Base-by-base conservation (phyloP, 2,888 invertebrate species). In the Drosophila gaucha region DNA sequence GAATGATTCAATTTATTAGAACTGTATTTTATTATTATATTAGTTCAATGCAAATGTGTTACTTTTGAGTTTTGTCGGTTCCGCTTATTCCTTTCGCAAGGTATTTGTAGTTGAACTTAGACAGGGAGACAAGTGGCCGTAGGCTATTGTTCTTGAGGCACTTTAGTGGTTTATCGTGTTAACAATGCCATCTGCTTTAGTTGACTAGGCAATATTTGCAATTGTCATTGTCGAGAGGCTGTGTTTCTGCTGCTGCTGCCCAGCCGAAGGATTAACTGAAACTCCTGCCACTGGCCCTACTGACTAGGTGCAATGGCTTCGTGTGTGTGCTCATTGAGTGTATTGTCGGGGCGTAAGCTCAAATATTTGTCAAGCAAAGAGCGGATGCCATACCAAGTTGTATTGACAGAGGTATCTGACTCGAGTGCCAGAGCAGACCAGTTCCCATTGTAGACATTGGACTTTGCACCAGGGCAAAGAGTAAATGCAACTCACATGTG, bases 291-390 rank as follows among this genome's bases (percentile, higher is more conserved):
- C 22, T 3, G 2, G 22, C 22, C 2, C 22, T 22, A n/a, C n/a
- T 22, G 22, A 22, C 3, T 22, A 5, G 14, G 20, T 44, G 44
- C 18, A 8, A 3, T 18, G 8, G 16, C 4, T 12, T 2, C 18
- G 6, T 30, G 4, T 22, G 16, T 31, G 47, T 24, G 14, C 16
- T 18, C 24, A 24, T 62, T 16, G 28, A 46, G 33, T 47, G 51
- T 63, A 41, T 69, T 55, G 70, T 20, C 24, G 55, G 44, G 44
- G 55, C 51, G 31, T 33, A 50, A 30, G 52, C 12, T 57, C 44
- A 64, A 71, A 69, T 64, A 69, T 69, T 64, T 69, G 69, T 24
- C 16, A 52, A 49, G 47, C 24, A 39, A 57, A 52, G 35, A 39
- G 43, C 65, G 36, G 30, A 43, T 64, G 28, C 14, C 20, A 33